Percentiles rank a stretch among this genome's conserved stretches.
Conservation (phyloP, 2,797 vertebrate genomes). For the Melopsittacus undulatus region DNA sequence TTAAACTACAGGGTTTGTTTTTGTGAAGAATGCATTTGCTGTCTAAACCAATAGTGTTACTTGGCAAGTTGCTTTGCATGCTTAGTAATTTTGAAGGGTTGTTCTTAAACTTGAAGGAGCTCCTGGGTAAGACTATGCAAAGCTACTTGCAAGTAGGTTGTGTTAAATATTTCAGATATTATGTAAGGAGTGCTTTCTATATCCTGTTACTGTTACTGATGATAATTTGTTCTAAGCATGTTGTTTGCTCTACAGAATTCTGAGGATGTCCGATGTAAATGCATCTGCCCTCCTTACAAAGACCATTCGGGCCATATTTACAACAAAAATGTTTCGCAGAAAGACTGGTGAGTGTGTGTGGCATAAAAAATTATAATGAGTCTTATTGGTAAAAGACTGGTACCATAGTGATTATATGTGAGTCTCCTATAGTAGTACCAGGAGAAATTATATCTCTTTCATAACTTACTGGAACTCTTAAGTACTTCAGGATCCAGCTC, state of each 20-base stretch:
- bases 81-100: neutral
- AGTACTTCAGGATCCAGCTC: neutral
- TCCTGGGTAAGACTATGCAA: neutral
- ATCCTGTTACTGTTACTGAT: neutral
- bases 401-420: neutral
- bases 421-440: neutral
- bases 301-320: constrained; percentile 90
- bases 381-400: neutral
- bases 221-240: neutral
- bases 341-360: constrained; percentile 91
- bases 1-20: neutral
- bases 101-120: neutral
- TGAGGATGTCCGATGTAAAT: constrained; percentile 95
- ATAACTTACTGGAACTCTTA: neutral
- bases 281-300: constrained; percentile 97
- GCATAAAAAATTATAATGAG: neutral
- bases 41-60: neutral
- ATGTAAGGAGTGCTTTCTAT: neutral
- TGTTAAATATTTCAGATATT: neutral
- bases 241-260: constrained; percentile 85
- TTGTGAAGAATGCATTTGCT: accelerated
- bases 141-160: neutral
- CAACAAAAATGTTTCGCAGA: constrained; percentile 96
- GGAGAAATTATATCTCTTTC: neutral
- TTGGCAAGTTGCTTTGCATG: neutral